phyloP scores from a whole-genome alignment of 2,797 vertebrate species.

The Silurus lanzhouensis region DNA sequence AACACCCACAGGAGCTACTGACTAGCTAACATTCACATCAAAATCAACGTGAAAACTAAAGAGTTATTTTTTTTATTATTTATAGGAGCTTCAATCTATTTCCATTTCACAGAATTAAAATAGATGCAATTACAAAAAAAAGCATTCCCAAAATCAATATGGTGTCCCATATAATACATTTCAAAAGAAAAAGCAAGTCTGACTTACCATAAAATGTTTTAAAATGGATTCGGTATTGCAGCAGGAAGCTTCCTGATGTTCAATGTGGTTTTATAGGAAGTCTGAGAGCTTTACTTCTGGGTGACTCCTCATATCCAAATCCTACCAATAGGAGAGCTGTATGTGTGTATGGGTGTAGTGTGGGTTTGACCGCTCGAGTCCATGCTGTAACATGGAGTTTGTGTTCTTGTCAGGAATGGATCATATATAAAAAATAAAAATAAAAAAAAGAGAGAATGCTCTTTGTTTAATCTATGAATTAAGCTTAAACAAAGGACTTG shows the following conservation, averaged over 20 bases:
- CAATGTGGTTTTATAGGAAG: neutral
- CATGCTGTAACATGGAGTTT: neutral
- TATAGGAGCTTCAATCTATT: neutral
- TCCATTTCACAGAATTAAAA: neutral
- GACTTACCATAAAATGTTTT: slow-evolving; percentile 9
- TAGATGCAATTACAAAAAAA: neutral
- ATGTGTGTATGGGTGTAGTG: neutral
- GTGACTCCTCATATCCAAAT: neutral
- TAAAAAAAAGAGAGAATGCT: neutral
- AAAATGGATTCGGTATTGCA: neutral
- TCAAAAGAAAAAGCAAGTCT: neutral
- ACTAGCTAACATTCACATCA: neutral
- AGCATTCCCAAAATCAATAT: neutral
- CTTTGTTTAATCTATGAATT: neutral
- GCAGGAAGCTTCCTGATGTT: neutral
- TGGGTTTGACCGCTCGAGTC: neutral
- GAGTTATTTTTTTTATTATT: neutral
- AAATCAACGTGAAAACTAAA: neutral
- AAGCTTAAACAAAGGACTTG: neutral
- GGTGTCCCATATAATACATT: neutral
- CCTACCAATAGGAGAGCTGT: slow-evolving; percentile 18
- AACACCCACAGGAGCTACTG: neutral
- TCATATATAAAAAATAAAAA: neutral
- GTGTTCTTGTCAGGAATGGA: neutral
- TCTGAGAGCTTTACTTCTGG: neutral